Evolutionary conservation across 1,140 invertebrate genomes (phyloP), one percentile per base, ranked within the genome.

Genomic region (Drosophila tristis): DNA sequence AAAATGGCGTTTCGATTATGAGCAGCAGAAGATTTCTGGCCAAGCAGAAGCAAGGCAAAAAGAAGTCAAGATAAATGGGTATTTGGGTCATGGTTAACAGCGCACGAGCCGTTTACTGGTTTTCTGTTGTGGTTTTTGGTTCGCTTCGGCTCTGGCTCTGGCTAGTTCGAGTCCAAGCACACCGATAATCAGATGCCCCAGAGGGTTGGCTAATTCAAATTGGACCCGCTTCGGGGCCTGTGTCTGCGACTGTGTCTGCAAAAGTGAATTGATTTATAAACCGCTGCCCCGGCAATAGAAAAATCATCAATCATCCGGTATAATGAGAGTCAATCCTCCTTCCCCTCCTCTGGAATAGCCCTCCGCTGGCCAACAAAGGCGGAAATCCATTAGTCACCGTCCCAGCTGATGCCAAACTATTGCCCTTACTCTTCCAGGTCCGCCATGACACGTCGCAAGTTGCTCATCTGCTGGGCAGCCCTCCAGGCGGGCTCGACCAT

Each of bases 71-170:
- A 89, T 87, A 87, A 87, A 89, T 73, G 78, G 61, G 74, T 63
- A 89, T 89, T 87, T 87, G 72, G 82, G 82, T 87, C 82, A 87
- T 89, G 82, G 82, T 70, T 89, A 87, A 89, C 82, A 57, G 82
- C 84, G 57, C 82, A 78, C 74, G 56, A 68, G 68, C 53, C 63
- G 63, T 70, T 82, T 89, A 79, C 84, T 82, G 78, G 84, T 89
- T 87, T 85, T 84, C 62, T 47, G 35, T 64, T 59, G 39, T 51
- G 45, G 23, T 63, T 64, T 71, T 53, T 26, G 44, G 20, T 73
- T 51, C 49, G 5, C 20, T 26, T 31, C n/a, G 9, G 26, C 48
- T 55, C 62, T 61, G 56, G 43, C 8, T 59, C 56, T 65, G 62
- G 53, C 57, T 71, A 66, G 60, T 80, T 77, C 61, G 60, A 67